Base-by-base conservation (phyloP, 2,888 invertebrate species). In the Chouioia cunea region DNA sequence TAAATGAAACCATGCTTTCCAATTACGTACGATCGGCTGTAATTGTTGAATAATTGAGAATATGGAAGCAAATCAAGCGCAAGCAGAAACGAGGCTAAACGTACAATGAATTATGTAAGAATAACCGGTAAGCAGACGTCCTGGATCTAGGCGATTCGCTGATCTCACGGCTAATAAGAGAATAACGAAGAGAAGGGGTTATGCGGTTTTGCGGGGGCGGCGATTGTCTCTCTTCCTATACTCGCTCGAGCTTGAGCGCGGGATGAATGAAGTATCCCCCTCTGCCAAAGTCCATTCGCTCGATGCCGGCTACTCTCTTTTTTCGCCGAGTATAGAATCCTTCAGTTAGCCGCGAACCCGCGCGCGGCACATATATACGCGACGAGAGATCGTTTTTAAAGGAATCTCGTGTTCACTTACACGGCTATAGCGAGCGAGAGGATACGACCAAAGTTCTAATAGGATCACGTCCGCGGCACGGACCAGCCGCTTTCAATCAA, bases 31-130 rank as follows among this genome's bases (percentile, higher is more conserved):
- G 36, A 36, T 36, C 36, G 36, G 36, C 36, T 36, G 6, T 3
- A 36, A 36, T 36, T 12, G 12, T 36, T 12, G 36, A 12, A 36
- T 36, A 36, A 36, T 36, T 6, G 36, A 36, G 36, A 36, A 12
- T 4, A 10, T 8, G 36, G 12, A 12, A 36, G 6, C n/a, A 60
- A 27, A 48, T 54, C 14, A n/a, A 36, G 53, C 27, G 20, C 18
- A 16, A 65, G 46, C 47, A 56, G 52, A 64, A 22, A 73, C 72
- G 77, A 71, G 72, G 77, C 75, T 71, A 76, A 69, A 50, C 59
- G 65, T 53, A 36, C 50, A 44, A 36, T 46, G 63, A 6, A 36
- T 27, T 62, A 23, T 65, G 70, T 70, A 73, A 68, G 74, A 66
- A 66, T 58, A 52, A 66, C 36, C 36, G 59, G 22, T 46, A 56